Percentiles rank a stretch among this genome's conserved stretches.
Conservation (phyloP, 2,888 invertebrate genomes). For the Brachypterus glaber region DNA sequence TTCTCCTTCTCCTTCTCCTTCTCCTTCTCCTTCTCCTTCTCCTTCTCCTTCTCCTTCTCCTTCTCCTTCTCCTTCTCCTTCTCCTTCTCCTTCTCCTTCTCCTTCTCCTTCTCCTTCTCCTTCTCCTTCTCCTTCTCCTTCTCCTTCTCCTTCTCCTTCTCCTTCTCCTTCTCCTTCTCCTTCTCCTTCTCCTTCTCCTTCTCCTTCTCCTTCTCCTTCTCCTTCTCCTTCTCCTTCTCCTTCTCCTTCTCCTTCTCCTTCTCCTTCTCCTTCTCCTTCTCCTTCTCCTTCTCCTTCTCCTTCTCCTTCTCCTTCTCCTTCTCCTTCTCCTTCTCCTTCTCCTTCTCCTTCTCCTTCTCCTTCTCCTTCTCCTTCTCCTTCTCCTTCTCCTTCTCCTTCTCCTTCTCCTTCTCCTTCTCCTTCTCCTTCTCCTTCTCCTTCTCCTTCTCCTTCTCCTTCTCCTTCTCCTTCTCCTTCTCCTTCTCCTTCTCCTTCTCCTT, state of each 20-base stretch:
- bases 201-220: constrained; percentile 20
- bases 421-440: constrained; percentile 13
- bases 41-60: constrained; percentile 20
- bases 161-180: constrained; percentile 16
- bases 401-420: constrained; percentile 20
- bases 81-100: constrained; percentile 19
- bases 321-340: constrained; percentile 18
- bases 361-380: constrained; percentile 19
- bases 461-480: constrained; percentile 20
- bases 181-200: constrained; percentile 19
- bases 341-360: constrained; percentile 16
- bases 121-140: constrained; percentile 21
- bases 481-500: constrained; percentile 21
- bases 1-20: constrained; percentile 19
- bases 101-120: constrained; percentile 20
- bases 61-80: constrained; percentile 13
- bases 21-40: constrained; percentile 20
- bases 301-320: constrained; percentile 21
- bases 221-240: constrained; percentile 20
- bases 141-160: constrained; percentile 18
- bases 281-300: constrained; percentile 20
- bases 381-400: constrained; percentile 20
- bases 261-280: constrained; percentile 19
- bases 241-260: constrained; percentile 13
- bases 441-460: constrained; percentile 19